Base-by-base conservation (phyloP, 2,797 vertebrate genomes). In the Anableps anableps region DNA sequence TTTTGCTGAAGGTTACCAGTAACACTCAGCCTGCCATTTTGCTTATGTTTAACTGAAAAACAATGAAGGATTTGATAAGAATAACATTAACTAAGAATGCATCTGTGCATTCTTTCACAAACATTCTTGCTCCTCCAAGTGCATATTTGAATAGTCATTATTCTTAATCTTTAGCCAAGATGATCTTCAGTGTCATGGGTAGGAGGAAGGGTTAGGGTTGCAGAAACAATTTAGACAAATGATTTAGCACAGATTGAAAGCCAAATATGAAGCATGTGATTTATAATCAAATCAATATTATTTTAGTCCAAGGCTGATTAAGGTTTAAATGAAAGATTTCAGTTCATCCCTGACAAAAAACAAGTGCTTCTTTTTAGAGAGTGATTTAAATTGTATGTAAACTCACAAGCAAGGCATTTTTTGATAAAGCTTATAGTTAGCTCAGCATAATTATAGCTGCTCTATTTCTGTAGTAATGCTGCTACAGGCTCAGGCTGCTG, bases 241-340 rank as follows among this genome's bases (percentile, higher is more conserved):
- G n/a, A 64, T 31, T 38, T 19, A 68, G 19, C 71, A 75, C 11
- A 60, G 50, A 31, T 51, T 48, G n/a, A 53, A 82, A 76, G 31
- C 38, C 9, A 60, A 70, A 77, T 23, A 43, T 71, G 16, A 64
- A 74, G 53, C 75, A 58, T 36, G 21, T 34, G 8, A 45, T 34
- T 21, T 29, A 72, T 36, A 38, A 64, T 62, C 75, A 29, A 75
- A 62, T 79, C 60, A 53, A 36, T 36, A 16, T 14, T 41, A 16
- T 68, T 81, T 83, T 55, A 48, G 21, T 38, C 47, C 76, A 19
- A 5, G 75, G 68, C 34, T 82, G 45, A 83, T 64, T 80, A 31
- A 77, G 72, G 34, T 50, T 77, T 41, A 29, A 74, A 26, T 31
- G 43, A 2, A n/a, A 62, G 38, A 70, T 72, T 83, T 76, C 19